phyloP scores from a whole-genome alignment of 2,888 invertebrate species.

The Philhelius pedissequus region DNA sequence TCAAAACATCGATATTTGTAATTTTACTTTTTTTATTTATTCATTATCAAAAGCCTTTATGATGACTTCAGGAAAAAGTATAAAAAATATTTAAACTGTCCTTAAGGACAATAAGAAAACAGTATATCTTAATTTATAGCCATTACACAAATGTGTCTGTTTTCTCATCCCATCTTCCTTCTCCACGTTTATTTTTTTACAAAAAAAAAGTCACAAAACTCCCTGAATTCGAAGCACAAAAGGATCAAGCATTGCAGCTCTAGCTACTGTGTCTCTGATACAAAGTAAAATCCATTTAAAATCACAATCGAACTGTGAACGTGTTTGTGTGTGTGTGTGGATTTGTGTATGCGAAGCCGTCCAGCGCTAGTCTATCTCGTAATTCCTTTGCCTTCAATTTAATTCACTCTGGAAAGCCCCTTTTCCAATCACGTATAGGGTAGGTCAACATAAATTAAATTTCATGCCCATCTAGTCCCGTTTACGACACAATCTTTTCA shows the following conservation, averaged over 20 bases:
- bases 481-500: conserved; percentile 62
- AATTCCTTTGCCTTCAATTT: conserved; percentile 42
- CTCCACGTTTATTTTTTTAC: not conserved
- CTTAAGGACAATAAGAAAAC: not conserved
- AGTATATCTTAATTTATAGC: not conserved
- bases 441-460: conserved; percentile 40
- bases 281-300: conserved; percentile 1
- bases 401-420: conserved; percentile 33
- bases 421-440: conserved; percentile 25
- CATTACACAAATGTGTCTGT: not conserved
- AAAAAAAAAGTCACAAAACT: conserved; percentile 27
- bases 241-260: not conserved
- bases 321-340: not conserved
- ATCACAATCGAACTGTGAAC: conserved; percentile 1
- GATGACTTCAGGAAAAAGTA: not conserved
- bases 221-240: conserved; percentile 1
- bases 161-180: not conserved
- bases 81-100: not conserved
- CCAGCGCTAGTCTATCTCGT: not conserved
- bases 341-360: not conserved
- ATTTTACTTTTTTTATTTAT: too few species aligned
- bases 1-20: too few species aligned
- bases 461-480: conserved; percentile 3
- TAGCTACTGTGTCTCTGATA: not conserved
- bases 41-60: too few species aligned